A percentile compares a stretch with the other conserved stretches of the same genome.
These are phyloP conservation scores for Drosophila algonquin DNA, from an alignment of 2,888 invertebrate genomes.

Conservation along the genomic window DNA sequence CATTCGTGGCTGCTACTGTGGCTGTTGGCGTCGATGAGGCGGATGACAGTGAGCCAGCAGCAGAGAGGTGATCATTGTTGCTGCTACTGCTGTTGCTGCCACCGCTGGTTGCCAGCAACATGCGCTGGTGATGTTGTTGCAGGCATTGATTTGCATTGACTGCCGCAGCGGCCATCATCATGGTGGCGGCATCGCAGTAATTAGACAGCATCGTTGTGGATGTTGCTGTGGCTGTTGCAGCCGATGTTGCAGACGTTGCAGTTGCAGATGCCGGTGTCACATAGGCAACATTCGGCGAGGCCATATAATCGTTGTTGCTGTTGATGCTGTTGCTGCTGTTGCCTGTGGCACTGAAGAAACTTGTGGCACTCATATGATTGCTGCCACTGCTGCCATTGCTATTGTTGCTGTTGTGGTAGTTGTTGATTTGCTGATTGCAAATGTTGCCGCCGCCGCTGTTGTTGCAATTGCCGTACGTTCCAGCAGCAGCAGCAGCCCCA, in stretches of 20 bases:
- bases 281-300: conserved; percentile 59
- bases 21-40: conserved; percentile 73
- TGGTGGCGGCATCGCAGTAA: conserved; percentile 84
- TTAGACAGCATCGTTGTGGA: conserved; percentile 83
- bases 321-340: conserved; percentile 24
- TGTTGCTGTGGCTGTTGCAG: conserved; percentile 62
- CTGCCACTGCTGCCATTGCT: conserved; percentile 38
- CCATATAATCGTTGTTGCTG: conserved; percentile 56
- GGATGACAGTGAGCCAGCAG: conserved; percentile 72
- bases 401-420: conserved; percentile 56
- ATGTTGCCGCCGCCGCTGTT: conserved; percentile 52
- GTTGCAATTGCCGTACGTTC: conserved; percentile 56
- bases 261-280: conserved; percentile 49
- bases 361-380: conserved; percentile 53
- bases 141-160: conserved; percentile 83
- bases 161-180: conserved; percentile 83
- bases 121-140: conserved; percentile 82
- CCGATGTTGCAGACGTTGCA: conserved; percentile 36
- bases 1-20: conserved; percentile 28
- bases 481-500: conserved; percentile 60
- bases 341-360: conserved; percentile 63
- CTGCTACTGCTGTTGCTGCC: conserved; percentile 44
- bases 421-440: conserved; percentile 74
- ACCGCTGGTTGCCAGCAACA: conserved; percentile 71
- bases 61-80: conserved; percentile 42